Conservation (phyloP, 2,888 invertebrate species). For the Leptopilina drosophilae region DNA sequence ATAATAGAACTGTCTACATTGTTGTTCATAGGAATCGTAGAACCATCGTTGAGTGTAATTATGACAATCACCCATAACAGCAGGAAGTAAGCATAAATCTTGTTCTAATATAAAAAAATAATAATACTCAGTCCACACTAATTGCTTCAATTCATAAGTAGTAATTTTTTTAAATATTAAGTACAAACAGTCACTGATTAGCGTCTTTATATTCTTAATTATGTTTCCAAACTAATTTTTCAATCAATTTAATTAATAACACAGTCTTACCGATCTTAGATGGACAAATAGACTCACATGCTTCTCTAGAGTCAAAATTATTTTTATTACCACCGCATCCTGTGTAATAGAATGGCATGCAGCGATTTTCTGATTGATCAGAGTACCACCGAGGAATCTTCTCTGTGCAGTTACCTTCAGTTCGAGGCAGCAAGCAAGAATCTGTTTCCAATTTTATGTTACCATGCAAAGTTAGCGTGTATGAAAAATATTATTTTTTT, state of each 20-base stretch:
- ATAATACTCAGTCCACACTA: not conserved
- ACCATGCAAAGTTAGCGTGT: constrained; percentile 71
- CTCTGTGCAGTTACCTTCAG: constrained; percentile 87
- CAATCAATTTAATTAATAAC: constrained; percentile 7
- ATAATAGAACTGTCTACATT: constrained; percentile 90
- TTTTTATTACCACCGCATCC: constrained; percentile 95
- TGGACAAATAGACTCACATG: constrained; percentile 88
- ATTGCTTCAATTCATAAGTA: too few relatives aligned
- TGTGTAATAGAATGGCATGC: constrained; percentile 94
- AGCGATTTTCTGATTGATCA: constrained; percentile 88
- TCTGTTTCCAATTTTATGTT: constrained; percentile 79
- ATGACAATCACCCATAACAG: constrained; percentile 86
- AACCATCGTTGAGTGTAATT: constrained; percentile 89
- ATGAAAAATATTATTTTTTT: constrained; percentile 7
- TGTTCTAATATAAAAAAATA: constrained; percentile 77
- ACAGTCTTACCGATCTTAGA: constrained; percentile 85
- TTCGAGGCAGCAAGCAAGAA: constrained; percentile 86
- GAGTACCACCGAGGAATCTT: constrained; percentile 91
- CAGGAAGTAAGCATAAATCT: constrained; percentile 86
- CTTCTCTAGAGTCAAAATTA: constrained; percentile 86
- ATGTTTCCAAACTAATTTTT: constrained; percentile 61
- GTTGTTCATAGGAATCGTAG: constrained; percentile 86
- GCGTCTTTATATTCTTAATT: not conserved
- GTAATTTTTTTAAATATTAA: constrained; percentile 60
- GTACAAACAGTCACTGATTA: not conserved